Conservation (phyloP, 2,113 vertebrate species). For the Ailuropoda melanoleuca region DNA sequence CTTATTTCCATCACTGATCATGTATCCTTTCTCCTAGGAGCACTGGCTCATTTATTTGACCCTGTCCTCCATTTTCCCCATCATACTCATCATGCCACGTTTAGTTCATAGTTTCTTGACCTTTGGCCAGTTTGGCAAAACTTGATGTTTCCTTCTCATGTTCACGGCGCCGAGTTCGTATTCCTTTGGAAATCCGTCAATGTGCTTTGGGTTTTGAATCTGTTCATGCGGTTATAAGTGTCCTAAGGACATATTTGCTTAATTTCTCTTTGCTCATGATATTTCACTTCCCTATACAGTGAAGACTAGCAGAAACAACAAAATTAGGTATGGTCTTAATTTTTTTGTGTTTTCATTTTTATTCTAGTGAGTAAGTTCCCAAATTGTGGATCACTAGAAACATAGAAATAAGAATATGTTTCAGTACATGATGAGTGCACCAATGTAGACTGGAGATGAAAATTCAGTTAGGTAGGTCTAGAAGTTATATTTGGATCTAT, state of each 20-base stretch:
- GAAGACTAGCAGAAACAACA: neutral
- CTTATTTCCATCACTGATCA: neutral
- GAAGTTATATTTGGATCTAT: neutral
- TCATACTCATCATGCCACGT: neutral
- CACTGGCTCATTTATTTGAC: neutral
- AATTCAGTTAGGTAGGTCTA: neutral
- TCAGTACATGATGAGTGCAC: neutral
- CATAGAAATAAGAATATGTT: neutral
- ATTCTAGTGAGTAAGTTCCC: neutral
- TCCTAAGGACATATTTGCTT: neutral
- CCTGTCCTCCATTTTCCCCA: neutral
- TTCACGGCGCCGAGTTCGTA: accelerated
- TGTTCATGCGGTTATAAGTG: accelerated
- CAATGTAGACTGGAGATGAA: neutral
- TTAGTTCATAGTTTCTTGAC: neutral
- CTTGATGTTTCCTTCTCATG: neutral
- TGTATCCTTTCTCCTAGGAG: neutral
- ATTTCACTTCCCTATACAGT: neutral
- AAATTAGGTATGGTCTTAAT: too few species aligned
- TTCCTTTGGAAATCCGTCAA: neutral
- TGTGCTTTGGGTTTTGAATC: neutral
- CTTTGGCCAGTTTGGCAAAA: neutral
- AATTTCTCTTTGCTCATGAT: neutral
- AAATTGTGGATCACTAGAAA: neutral
- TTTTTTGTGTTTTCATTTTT: neutral